Percentiles rank a stretch among this genome's conserved stretches.
Conservation (phyloP, 2,797 vertebrate genomes). For the Enteromius fasciolatus region DNA sequence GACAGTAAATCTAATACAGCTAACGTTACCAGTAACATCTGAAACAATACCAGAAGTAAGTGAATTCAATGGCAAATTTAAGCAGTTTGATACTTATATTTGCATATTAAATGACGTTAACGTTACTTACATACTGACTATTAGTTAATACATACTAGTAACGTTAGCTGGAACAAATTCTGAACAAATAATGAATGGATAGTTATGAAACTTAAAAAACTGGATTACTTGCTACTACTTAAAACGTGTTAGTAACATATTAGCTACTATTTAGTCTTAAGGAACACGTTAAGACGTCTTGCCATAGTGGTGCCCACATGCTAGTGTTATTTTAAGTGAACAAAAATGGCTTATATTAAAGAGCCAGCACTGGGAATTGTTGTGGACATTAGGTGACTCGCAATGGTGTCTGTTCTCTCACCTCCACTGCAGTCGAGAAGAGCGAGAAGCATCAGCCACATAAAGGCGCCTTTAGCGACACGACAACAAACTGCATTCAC, state of each 20-base stretch:
- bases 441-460: constrained; percentile 39
- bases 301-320: neutral
- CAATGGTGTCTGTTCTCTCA: constrained; percentile 43
- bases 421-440: constrained; percentile 52
- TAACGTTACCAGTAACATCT: neutral
- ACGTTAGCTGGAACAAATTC: neutral
- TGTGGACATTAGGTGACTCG: neutral
- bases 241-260: neutral
- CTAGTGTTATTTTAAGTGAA: neutral
- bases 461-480: constrained; percentile 12
- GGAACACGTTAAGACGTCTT: neutral
- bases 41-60: neutral
- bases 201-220: neutral
- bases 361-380: neutral
- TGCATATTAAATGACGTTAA: neutral
- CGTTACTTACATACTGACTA: neutral
- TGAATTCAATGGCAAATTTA: neutral
- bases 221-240: neutral
- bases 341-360: neutral
- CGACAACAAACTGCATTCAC: neutral
- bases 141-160: neutral
- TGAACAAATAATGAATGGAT: neutral
- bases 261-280: neutral
- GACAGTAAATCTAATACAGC: neutral
- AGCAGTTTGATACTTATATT: neutral